Percentiles rank a stretch among this genome's conserved stretches.
Evolutionary conservation across 2,888 invertebrate species (phyloP).

Genomic region (Syrphus vitripennis): DNA sequence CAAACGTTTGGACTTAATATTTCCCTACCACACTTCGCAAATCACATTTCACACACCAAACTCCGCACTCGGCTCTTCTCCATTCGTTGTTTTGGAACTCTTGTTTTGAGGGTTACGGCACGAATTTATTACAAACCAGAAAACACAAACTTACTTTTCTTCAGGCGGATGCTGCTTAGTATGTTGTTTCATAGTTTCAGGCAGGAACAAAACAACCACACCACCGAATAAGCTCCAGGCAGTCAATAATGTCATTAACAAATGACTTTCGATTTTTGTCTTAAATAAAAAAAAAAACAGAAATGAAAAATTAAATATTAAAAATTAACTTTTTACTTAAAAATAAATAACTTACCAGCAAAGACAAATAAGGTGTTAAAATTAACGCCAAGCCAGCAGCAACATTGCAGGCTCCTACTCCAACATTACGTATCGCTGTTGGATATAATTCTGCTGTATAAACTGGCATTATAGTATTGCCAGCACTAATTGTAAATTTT

Average conservation of each 20-base stretch:
- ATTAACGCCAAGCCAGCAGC: conserved; percentile 89
- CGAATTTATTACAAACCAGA: too few relatives aligned
- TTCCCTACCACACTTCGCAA: too few relatives aligned
- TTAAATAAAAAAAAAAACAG: conserved; percentile 78
- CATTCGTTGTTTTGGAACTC: too few relatives aligned
- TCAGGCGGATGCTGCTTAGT: conserved; percentile 74
- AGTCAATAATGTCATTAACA: conserved; percentile 88
- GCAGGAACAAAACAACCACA: conserved; percentile 87
- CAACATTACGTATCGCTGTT: conserved; percentile 86
- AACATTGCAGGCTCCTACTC: conserved; percentile 89
- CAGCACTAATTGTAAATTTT: conserved; percentile 89
- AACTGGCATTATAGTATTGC: conserved; percentile 90
- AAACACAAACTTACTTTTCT: conserved; percentile 76
- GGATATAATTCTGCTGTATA: conserved; percentile 89
- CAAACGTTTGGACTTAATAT: too few relatives aligned
- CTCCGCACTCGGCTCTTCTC: too few relatives aligned
- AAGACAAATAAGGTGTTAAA: conserved; percentile 89
- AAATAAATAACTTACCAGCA: conserved; percentile 84
- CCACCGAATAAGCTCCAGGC: conserved; percentile 87
- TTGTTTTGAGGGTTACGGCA: too few relatives aligned
- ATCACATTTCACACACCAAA: too few relatives aligned
- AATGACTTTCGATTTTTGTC: conserved; percentile 85
- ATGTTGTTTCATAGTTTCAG: conserved; percentile 85
- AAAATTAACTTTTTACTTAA: not conserved
- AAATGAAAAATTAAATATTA: conserved; percentile 16